Conservation (phyloP, 2,888 invertebrate species). For the Noctua janthe region DNA sequence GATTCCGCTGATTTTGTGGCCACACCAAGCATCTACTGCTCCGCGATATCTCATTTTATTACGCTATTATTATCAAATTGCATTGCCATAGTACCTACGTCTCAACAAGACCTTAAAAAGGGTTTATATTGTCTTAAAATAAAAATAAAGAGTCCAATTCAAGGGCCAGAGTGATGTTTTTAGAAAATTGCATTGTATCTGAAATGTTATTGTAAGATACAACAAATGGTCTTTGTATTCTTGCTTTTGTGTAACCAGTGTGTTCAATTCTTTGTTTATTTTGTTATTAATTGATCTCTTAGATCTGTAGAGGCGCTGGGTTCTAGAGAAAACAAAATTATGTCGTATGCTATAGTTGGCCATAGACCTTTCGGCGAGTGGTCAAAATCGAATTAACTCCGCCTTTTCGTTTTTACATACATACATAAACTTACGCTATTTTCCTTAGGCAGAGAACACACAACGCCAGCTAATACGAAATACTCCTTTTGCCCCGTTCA, state of each 20-base stretch:
- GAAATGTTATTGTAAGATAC: conserved; percentile 38
- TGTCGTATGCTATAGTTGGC: neutral
- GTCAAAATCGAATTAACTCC: too few species aligned
- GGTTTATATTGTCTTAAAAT: conserved; percentile 59
- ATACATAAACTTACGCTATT: too few species aligned
- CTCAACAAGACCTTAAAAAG: conserved; percentile 48
- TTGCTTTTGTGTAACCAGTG: conserved; percentile 3
- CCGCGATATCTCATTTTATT: conserved; percentile 71
- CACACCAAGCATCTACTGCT: conserved; percentile 51
- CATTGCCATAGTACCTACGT: conserved; percentile 64
- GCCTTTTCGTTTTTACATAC: neutral
- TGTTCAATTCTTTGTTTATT: neutral
- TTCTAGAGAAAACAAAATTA: neutral
- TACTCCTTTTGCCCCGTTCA: too few species aligned
- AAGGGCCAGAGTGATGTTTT: conserved; percentile 31
- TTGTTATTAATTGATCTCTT: conserved; percentile 10
- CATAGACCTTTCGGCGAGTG: neutral
- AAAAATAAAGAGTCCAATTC: conserved; percentile 47
- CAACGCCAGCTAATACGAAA: too few species aligned
- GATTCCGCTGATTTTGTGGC: conserved; percentile 39
- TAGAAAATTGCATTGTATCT: conserved; percentile 50
- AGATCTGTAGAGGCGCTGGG: neutral
- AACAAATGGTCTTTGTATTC: conserved; percentile 7
- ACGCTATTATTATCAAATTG: conserved; percentile 70
- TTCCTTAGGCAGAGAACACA: too few species aligned